Percentiles rank a stretch among this genome's conserved stretches.
Evolutionary conservation across 2,113 vertebrate genomes (phyloP).

Genomic region (Manacus vitellinus): DNA sequence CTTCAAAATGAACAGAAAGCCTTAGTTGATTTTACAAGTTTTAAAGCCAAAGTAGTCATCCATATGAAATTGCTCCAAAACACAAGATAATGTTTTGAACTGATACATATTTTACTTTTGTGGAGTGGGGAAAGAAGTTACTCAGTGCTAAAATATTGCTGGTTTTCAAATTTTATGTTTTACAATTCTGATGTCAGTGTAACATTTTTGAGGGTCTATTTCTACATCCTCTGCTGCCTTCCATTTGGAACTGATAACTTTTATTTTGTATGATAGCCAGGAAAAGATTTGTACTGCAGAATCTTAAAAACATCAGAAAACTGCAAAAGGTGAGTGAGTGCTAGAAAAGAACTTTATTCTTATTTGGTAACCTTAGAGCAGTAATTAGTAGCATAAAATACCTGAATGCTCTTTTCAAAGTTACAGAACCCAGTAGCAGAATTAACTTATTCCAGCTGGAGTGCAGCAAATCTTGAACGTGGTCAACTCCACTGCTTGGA

Average conservation of each 20-base stretch:
- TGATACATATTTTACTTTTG: neutral
- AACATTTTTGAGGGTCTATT: neutral
- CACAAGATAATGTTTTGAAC: neutral
- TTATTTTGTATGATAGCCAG: neutral
- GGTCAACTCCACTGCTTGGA: neutral
- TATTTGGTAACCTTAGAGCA: neutral
- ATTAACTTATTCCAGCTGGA: neutral
- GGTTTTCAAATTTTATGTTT: neutral
- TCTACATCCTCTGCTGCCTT: neutral
- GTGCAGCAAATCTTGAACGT: neutral
- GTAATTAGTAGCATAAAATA: neutral
- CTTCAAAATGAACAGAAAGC: neutral
- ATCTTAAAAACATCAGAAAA: neutral
- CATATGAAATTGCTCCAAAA: neutral
- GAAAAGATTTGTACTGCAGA: neutral
- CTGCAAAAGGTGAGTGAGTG: neutral
- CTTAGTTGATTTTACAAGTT: neutral
- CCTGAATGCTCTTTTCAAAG: neutral
- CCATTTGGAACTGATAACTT: neutral
- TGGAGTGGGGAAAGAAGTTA: neutral
- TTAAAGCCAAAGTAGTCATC: neutral
- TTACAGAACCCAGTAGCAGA: neutral
- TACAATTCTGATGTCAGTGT: neutral
- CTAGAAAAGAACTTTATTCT: neutral
- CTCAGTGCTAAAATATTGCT: neutral